Conservation (phyloP, 2,888 invertebrate genomes). For the Amiota communis region DNA sequence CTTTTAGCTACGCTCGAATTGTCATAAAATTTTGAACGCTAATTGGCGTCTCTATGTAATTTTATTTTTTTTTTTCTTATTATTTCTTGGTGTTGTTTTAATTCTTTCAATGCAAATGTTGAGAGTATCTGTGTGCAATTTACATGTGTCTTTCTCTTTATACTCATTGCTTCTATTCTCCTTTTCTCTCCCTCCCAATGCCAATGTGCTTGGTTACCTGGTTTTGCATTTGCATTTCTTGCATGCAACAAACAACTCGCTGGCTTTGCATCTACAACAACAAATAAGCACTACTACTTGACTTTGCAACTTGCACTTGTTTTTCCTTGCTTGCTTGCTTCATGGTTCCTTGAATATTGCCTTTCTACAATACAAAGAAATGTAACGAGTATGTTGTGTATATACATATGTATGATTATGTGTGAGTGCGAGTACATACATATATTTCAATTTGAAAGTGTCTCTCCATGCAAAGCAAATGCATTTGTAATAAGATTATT, state of each 20-base stretch:
- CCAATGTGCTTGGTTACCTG: neutral
- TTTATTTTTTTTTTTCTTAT: neutral
- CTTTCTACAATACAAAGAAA: neutral
- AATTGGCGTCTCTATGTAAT: conserved; percentile 61
- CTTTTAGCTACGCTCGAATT: conserved; percentile 60
- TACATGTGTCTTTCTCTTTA: neutral
- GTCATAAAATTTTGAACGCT: conserved; percentile 67
- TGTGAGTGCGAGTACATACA: too few species aligned
- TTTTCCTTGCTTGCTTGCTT: neutral
- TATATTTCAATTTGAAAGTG: too few species aligned
- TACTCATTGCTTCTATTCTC: neutral
- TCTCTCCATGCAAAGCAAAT: too few species aligned
- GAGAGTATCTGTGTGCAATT: neutral
- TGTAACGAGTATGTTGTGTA: neutral
- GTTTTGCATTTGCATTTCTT: neutral
- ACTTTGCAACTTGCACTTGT: conserved; percentile 17
- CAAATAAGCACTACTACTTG: neutral
- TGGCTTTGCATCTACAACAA: neutral
- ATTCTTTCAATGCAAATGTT: neutral
- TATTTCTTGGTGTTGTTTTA: neutral
- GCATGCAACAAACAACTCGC: too few species aligned
- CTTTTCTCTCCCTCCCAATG: neutral
- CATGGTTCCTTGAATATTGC: neutral
- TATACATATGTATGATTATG: too few species aligned
- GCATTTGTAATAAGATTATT: neutral